Conservation (phyloP, 92 coral and sea anemone species). For the Pocillopora meandrina region DNA sequence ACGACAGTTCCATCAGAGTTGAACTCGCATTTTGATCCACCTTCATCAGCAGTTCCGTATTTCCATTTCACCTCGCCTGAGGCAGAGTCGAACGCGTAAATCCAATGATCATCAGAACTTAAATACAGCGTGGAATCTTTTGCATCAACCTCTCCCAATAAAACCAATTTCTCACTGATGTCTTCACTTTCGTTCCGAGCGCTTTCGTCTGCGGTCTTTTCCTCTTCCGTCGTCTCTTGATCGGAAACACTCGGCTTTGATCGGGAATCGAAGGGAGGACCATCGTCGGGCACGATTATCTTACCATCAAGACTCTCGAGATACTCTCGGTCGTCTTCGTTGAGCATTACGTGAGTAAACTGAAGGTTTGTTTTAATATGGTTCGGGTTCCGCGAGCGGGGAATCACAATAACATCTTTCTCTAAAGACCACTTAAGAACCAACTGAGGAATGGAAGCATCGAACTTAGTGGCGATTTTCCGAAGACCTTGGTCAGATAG, state of each 20-base stretch:
- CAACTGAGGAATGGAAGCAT: slow-evolving; percentile 82
- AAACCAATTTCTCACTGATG: slow-evolving; percentile 55
- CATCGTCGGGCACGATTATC: slow-evolving; percentile 59
- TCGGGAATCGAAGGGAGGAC: slow-evolving; percentile 36
- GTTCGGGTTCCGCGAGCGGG: slow-evolving; percentile 85
- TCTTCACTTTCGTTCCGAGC: slow-evolving; percentile 20
- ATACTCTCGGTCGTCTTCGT: slow-evolving; percentile 53
- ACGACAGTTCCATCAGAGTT: slow-evolving; percentile 79
- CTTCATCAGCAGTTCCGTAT: slow-evolving; percentile 93
- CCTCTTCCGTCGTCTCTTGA: slow-evolving; percentile 12
- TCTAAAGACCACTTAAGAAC: slow-evolving; percentile 93
- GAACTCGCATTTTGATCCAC: slow-evolving; percentile 89
- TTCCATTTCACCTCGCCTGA: slow-evolving; percentile 89
- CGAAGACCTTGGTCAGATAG: slow-evolving; percentile 65
- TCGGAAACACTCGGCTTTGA: slow-evolving; percentile 31
- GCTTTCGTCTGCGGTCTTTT: slow-evolving; percentile 7
- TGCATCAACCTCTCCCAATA: slow-evolving; percentile 62
- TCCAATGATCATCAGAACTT: slow-evolving; percentile 94
- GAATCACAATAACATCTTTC: slow-evolving; percentile 73
- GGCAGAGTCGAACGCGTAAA: slow-evolving; percentile 88
- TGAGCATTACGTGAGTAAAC: slow-evolving; percentile 71
- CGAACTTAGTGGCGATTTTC: slow-evolving; percentile 73
- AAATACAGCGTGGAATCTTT: slow-evolving; percentile 77
- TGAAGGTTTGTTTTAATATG: slow-evolving; percentile 93
- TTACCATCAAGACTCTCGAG: slow-evolving; percentile 78